Conservation (phyloP, 2,888 invertebrate genomes). For the Aleiodes testaceus region DNA sequence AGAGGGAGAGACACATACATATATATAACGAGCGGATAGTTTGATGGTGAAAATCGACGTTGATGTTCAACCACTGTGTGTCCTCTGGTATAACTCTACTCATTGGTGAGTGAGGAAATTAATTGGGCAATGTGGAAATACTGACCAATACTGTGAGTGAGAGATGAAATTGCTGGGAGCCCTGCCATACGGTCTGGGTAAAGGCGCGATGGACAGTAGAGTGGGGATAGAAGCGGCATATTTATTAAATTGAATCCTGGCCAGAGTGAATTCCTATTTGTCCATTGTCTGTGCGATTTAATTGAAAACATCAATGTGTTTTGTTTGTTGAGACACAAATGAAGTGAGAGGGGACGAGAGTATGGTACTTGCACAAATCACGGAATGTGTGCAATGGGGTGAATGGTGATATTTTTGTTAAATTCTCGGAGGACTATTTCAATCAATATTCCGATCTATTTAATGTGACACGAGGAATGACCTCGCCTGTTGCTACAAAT, state of each 20-base stretch:
- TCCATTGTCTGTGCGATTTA: conserved; percentile 69
- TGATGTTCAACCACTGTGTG: conserved; percentile 30
- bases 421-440: conserved; percentile 22
- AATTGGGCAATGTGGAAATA: conserved; percentile 52
- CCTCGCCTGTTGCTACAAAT: not conserved
- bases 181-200: not conserved
- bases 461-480: not conserved
- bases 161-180: conserved; percentile 41
- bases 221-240: conserved; percentile 53
- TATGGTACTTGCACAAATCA: conserved; percentile 47
- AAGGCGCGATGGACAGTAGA: not conserved
- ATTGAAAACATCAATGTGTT: conserved; percentile 71
- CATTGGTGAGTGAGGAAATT: conserved; percentile 47
- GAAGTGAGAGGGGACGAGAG: too few species aligned
- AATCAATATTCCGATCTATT: conserved; percentile 24
- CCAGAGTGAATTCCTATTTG: conserved; percentile 66
- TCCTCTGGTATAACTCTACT: conserved; percentile 8
- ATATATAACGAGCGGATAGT: conserved; percentile 19
- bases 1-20: not conserved
- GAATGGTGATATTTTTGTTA: not conserved
- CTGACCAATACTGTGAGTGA: conserved; percentile 11
- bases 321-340: conserved; percentile 57
- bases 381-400: conserved; percentile 17
- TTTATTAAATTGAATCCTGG: conserved; percentile 67
- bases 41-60: conserved; percentile 47